Evolutionary conservation across 2,797 vertebrate genomes (phyloP), one percentile per base, ranked within the genome.

Genomic region (Rhinoraja longicauda): DNA sequence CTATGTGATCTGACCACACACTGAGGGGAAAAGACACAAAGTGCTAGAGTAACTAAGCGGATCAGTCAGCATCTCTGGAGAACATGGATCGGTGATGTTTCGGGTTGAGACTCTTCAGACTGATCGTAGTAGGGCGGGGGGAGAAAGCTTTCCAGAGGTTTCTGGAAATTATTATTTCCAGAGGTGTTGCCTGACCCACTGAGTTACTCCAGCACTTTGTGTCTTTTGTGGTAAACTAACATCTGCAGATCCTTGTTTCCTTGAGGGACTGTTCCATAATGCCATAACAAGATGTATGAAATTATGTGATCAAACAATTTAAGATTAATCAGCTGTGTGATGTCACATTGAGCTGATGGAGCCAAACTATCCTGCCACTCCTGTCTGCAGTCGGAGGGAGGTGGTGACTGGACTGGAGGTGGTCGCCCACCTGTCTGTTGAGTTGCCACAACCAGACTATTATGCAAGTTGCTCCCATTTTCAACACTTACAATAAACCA

Each of bases 361-460:
- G 64, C n/a, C 15, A 21, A 88, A 10, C 84, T 32, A 67, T 88
- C 39, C 62, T 88, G 59, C 84, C 84, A 88, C 84, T 88, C 84
- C 84, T 88, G 84, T 88, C 84, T 88, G 2, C 84, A 67, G 84
- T 21, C 17, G 36, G 84, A 67, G n/a, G 36, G 84, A 67, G n/a
- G 84, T 67, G n/a, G 84, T 67, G 32, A 8, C 84, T 88, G 70
- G 72, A 72, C 70, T 67, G n/a, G 59, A n/a, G 82, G 26, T 86
- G n/a, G 7, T 36, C n/a, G 5, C 15, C 59, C 59, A 19, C n/a
- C 62, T 36, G 84, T 67, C 84, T 88, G 84, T 62, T 88, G 62
- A 67, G 15, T 67, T 67, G 62, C 84, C 8, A 36, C 84, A 17
- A 6, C 62, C 59, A 67, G 84, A 64, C 59, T 67, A 12, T 32